Base-by-base conservation (phyloP, 2,888 invertebrate genomes). In the Pristionchus fissidentatus region DNA sequence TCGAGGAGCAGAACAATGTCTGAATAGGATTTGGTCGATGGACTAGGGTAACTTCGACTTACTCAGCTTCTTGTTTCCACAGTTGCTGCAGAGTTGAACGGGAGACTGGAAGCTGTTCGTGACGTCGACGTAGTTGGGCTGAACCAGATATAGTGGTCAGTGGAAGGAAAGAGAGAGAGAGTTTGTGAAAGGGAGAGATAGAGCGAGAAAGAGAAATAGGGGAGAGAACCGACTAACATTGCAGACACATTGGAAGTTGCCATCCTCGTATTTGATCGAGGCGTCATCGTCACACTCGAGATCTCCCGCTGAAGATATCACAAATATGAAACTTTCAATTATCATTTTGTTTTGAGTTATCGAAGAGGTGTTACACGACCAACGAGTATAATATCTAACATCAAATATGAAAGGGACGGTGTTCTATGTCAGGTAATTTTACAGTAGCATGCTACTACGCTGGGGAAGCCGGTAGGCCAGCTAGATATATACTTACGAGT, bases 41-140 rank as follows among this genome's bases (percentile, higher is more conserved):
- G n/a, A 41, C 35, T 43, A 78, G 5, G 22, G 35, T 57, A 13
- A 77, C 19, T 5, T 5, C 35, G n/a, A 7, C 80, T 62, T 41
- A 81, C 80, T 41, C n/a, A 81, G 29, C 19, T 46, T 81, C 80
- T 81, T 81, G 62, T 81, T 62, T 0, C 22, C 62, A 26, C 80
- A 81, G 52, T 81, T 49, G 22, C 29, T 46, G 80, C 80, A 81
- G 29, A 41, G 19, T 32, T 81, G 43, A 5, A 35, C 13, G 0
- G 22, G 10, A 35, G n/a, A 13, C 35, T 19, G 26, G 29, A 43
- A 81, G 62, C 5, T 46, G 22, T 0, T 62, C 22, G 7, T 32
- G 10, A 60, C 26, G 35, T 81, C 80, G 5, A 4, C 4, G 49
- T 49, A 77, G n/a, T 38, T 26, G 46, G 38, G 32, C 73, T 73